A percentile compares a stretch with the other conserved stretches of the same genome.
These are phyloP conservation scores for Centropyge bicolor DNA, from an alignment of 2,797 vertebrate genomes.

Conservation along the genomic window DNA sequence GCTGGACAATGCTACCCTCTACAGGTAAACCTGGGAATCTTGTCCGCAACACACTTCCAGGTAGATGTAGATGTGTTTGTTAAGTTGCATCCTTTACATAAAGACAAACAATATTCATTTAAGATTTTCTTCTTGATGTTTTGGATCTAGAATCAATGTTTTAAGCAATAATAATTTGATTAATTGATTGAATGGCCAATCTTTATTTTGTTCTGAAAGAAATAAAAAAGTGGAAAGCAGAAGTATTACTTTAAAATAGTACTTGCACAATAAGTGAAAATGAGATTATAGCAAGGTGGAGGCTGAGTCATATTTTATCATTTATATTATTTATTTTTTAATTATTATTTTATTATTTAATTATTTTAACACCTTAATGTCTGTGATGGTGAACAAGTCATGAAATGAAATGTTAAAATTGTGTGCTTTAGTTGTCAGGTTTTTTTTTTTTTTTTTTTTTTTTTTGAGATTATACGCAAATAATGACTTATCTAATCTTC, in stretches of 20 bases:
- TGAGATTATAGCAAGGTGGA: neutral
- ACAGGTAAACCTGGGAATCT: constrained; percentile 87
- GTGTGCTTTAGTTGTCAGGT: neutral
- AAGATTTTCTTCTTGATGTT: neutral
- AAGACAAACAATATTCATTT: neutral
- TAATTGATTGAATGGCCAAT: neutral
- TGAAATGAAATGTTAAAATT: neutral
- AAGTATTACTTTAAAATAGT: neutral
- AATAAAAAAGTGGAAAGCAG: neutral
- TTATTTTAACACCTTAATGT: too few species aligned
- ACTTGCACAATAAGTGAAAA: neutral
- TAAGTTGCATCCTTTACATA: neutral
- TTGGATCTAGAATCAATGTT: neutral
- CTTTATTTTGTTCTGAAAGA: neutral
- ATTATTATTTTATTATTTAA: too few species aligned
- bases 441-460: too few species aligned
- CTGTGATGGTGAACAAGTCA: too few species aligned
- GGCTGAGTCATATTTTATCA: too few species aligned
- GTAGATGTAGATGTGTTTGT: neutral
- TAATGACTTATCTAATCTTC: neutral
- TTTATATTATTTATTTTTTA: too few species aligned
- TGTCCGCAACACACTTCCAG: fast-evolving
- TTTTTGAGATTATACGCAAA: neutral
- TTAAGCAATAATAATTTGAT: neutral
- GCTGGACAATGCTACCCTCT: constrained; percentile 91